These are phyloP conservation scores for Balaeniceps rex DNA, from an alignment of 2,113 vertebrate species.

Conservation along the genomic window DNA sequence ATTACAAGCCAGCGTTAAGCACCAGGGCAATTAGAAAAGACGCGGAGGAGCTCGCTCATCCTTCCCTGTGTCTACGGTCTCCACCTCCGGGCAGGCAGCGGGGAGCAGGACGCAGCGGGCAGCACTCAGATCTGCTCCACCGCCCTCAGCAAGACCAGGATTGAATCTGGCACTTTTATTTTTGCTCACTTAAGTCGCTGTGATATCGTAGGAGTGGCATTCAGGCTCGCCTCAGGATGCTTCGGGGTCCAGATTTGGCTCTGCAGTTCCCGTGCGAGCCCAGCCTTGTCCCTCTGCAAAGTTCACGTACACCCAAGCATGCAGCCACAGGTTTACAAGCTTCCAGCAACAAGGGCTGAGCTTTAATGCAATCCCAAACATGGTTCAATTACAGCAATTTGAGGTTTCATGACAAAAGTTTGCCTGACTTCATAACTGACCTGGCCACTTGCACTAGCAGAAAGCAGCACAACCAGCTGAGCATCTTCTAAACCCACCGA, in stretches of 20 bases:
- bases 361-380: not conserved
- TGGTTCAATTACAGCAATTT: not conserved
- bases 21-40: not conserved
- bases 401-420: not conserved
- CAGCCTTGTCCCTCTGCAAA: not conserved
- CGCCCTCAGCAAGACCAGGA: not conserved
- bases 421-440: not conserved
- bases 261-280: rapidly evolving
- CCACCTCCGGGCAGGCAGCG: not conserved
- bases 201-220: rapidly evolving
- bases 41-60: rapidly evolving
- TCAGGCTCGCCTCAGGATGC: not conserved
- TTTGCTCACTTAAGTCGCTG: not conserved
- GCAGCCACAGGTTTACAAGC: rapidly evolving
- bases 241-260: not conserved
- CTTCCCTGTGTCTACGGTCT: not conserved
- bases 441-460: not conserved
- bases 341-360: not conserved
- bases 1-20: not conserved
- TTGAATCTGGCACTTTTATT: not conserved
- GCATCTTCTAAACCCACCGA: not conserved
- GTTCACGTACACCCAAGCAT: rapidly evolving
- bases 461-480: not conserved
- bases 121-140: not conserved
- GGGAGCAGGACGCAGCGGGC: not conserved